Base-by-base conservation (phyloP, 2,797 vertebrate species). In the Helarctos malayanus region DNA sequence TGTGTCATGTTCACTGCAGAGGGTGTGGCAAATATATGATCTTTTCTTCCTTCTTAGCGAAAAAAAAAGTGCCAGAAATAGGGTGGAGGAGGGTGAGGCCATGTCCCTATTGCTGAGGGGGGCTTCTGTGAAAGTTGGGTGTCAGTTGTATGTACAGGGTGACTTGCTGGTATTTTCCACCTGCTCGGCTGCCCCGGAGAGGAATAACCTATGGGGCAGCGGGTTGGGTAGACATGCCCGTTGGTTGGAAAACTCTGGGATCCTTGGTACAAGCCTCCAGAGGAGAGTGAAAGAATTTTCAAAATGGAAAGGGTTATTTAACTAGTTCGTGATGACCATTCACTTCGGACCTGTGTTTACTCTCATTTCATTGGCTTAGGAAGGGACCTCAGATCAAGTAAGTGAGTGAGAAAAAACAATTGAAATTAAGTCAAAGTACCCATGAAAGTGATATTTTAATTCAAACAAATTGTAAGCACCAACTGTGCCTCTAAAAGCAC, bases 21-120 rank as follows among this genome's bases (percentile, higher is more conserved):
- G 32, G 98, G 76, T 98, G 96, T 98, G 98, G 98, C 98, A 96
- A 98, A 97, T 86, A 78, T 15, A 3, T 21, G 29, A 59, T 78
- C 73, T 86, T 73, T 87, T 71, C 5, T 86, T 89, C 91, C 29
- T 87, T 80, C 13, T 23, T 12, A 14, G 78, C 25, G 61, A 32
- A 11, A 15, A 25, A 27, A 41, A 69, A 63, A 3, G 38, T 52
- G 29, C 29, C 56, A n/a, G 2, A 27, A 81, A 75, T 56, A 23
- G 76, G 88, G 13, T 41, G 0, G 95, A 96, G 21, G 47, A 23
- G 11, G 71, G 21, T 15, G 7, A 35, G 47, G 25, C 4, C 45
- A 6, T 7, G 5, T 7, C 54, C 25, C 68, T 54, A 35, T 15
- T n/a, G 38, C 35, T 7, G 52, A 79, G 41, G 2, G 25, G 10